These are phyloP conservation scores for Pygoscelis antarcticus DNA, from an alignment of 2,113 vertebrate species.

Conservation along the genomic window DNA sequence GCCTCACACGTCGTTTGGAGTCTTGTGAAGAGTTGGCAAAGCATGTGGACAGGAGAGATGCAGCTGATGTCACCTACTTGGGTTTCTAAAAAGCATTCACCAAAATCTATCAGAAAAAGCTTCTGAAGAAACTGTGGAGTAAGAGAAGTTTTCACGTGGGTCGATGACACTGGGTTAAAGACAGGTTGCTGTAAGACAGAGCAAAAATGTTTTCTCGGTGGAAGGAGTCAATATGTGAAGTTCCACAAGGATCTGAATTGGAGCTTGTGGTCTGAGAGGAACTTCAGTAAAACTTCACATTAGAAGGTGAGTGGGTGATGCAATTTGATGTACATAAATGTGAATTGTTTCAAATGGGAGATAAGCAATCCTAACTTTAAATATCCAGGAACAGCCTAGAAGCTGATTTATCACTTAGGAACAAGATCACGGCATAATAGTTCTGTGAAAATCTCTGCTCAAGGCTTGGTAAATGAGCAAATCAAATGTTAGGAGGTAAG, in stretches of 20 bases:
- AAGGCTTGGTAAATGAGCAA: neutral
- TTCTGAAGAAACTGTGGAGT: neutral
- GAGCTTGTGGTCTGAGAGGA: neutral
- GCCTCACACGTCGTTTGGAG: accelerated
- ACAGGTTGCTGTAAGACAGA: neutral
- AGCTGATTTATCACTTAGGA: neutral
- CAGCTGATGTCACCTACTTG: neutral
- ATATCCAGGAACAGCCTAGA: neutral
- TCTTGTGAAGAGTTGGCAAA: neutral
- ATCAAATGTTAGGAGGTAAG: neutral
- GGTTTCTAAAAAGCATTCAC: neutral
- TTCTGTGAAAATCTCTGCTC: neutral
- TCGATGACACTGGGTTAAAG: neutral
- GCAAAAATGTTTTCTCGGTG: accelerated
- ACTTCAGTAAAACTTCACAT: neutral
- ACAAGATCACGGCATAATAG: neutral
- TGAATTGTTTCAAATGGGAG: neutral
- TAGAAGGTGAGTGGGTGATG: neutral
- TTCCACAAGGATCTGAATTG: neutral
- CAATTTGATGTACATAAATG: neutral
- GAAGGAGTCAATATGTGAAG: neutral
- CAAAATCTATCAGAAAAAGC: neutral
- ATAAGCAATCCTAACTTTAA: neutral
- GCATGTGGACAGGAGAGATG: neutral
- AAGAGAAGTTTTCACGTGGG: neutral